Evolutionary conservation across 2,113 vertebrate species (phyloP).

Genomic region (Epinephelus cyanopodus): DNA sequence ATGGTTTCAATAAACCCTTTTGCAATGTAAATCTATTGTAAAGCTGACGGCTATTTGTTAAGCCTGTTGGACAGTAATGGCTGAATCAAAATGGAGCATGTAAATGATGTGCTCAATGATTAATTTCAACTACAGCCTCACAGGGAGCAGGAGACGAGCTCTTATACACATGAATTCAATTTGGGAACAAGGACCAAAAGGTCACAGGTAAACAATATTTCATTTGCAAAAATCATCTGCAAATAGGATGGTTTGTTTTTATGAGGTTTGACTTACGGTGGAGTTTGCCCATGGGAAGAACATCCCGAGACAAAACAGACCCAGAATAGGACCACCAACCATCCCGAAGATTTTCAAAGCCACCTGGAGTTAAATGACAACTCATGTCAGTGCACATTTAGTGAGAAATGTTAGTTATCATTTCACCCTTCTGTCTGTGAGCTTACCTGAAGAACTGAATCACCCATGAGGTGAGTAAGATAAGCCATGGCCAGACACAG

Average conservation of each 20-base stretch:
- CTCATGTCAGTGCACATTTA: neutral
- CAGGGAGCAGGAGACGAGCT: neutral
- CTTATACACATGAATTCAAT: neutral
- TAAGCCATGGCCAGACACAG: constrained; percentile 95
- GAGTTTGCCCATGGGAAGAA: constrained; percentile 95
- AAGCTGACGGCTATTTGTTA: neutral
- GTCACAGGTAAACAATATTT: too few species aligned
- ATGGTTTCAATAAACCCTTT: too few species aligned
- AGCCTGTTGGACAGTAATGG: neutral
- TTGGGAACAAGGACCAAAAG: neutral
- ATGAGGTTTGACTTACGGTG: constrained; percentile 83
- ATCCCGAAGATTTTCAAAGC: constrained; percentile 96
- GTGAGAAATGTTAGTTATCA: neutral
- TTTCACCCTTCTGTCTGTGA: accelerated
- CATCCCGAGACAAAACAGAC: constrained; percentile 94
- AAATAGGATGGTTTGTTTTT: neutral
- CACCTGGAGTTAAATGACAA: constrained; percentile 80
- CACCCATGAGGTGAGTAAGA: constrained; percentile 90
- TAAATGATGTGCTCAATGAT: neutral
- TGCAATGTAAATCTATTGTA: neutral
- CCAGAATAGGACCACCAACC: constrained; percentile 92
- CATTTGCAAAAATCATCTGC: too few species aligned
- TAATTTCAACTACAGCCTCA: neutral
- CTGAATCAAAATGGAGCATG: neutral
- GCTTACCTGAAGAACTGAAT: constrained; percentile 89